Conservation (phyloP, 1,140 invertebrate genomes). For the Temnothorax nylanderi region DNA sequence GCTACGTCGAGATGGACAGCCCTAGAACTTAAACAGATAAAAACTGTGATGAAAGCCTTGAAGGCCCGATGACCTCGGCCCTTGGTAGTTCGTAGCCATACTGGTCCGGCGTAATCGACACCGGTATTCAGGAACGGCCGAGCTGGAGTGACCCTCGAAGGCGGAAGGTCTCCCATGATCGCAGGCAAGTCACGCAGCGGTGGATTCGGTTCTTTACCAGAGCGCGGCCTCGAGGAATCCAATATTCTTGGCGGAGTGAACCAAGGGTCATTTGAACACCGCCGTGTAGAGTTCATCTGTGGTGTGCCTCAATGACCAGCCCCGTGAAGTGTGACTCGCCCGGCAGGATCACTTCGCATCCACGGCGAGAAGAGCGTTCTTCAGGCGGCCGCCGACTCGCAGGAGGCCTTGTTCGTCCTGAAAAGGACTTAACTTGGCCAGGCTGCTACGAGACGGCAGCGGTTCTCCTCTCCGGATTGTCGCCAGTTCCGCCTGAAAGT, state of each 20-base stretch:
- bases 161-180: background rate
- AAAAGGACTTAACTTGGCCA: too few species aligned
- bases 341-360: background rate
- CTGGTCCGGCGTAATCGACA: constrained; percentile 76
- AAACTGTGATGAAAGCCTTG: constrained; percentile 66
- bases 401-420: too few species aligned
- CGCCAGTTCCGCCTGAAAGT: too few species aligned
- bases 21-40: constrained; percentile 58
- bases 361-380: background rate
- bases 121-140: constrained; percentile 75
- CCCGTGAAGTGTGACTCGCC: too few species aligned
- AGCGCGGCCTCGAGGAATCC: too few species aligned
- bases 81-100: background rate
- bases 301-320: too few species aligned
- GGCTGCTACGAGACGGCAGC: too few species aligned
- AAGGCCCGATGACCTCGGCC: constrained; percentile 18
- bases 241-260: too few species aligned
- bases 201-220: too few species aligned
- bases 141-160: constrained; percentile 59
- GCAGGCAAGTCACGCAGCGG: background rate
- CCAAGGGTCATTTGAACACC: too few species aligned
- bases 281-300: too few species aligned
- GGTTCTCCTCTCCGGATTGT: too few species aligned
- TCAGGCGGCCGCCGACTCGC: background rate
- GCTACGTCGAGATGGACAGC: constrained; percentile 72